Evolutionary conservation across 2,113 vertebrate genomes (phyloP).

Genomic region (Oncorhynchus masou): DNA sequence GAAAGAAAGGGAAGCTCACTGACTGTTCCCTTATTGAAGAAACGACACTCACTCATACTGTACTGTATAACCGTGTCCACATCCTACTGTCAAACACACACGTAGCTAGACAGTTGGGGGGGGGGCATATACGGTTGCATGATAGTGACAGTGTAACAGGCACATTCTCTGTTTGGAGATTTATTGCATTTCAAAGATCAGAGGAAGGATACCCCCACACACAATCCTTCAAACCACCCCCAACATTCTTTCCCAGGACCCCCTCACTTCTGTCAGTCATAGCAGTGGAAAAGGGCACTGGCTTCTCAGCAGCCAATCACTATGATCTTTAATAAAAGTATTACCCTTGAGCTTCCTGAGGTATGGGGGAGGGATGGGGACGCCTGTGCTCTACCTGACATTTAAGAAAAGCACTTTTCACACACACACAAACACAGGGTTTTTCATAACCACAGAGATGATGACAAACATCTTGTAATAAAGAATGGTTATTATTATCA

Average conservation of each 20-base stretch:
- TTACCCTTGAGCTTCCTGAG: constrained; percentile 51
- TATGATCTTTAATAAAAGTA: constrained; percentile 70
- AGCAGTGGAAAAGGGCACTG: constrained; percentile 66
- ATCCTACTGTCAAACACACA: constrained; percentile 1
- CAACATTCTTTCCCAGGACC: constrained; percentile 17
- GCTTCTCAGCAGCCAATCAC: constrained; percentile 60
- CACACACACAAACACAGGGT: too few relatives aligned
- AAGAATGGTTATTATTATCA: too few relatives aligned
- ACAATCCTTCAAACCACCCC: constrained; percentile 15
- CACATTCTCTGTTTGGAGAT: constrained; percentile 64
- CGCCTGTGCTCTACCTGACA: constrained; percentile 61
- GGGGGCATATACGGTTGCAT: too few relatives aligned
- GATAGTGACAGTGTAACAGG: constrained; percentile 55
- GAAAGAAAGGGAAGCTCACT: constrained; percentile 48
- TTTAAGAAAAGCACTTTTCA: constrained; percentile 51
- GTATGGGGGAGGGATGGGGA: constrained; percentile 17
- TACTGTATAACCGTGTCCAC: background rate
- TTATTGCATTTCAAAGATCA: constrained; percentile 76
- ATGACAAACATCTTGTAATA: background rate
- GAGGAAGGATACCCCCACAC: constrained; percentile 47
- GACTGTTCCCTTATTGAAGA: constrained; percentile 12
- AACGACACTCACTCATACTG: constrained; percentile 28
- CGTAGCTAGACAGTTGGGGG: background rate
- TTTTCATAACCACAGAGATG: background rate
- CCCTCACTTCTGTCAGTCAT: constrained; percentile 53